Evolutionary conservation across 2,113 vertebrate genomes (phyloP), one percentile per base, ranked within the genome.

Genomic region (Mustela nigripes): DNA sequence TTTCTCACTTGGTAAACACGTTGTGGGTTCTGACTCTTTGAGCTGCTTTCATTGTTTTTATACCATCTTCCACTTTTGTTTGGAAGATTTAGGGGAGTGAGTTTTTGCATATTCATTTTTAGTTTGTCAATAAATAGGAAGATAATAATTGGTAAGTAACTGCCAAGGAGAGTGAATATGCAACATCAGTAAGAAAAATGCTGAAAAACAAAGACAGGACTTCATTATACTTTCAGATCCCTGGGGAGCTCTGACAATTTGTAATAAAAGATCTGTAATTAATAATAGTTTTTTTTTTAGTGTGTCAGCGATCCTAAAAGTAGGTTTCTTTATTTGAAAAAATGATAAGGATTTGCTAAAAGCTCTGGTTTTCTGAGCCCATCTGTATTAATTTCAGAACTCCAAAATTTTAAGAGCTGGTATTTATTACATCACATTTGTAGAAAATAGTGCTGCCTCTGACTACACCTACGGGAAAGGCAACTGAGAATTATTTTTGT

Each of bases 51-150:
- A 42, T 26, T 97, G 48, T 90, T 90, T 92, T 92, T 84, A 67
- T 10, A 69, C 58, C 48, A 33, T 94, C 91, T 89, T 97, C 4
- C 48, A 58, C 82, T 90, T 93, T 63, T 39, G 19, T 81, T 88
- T n/a, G 90, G 81, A 89, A 93, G 18, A 86, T 80, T 60, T 96
- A 69, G 62, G 39, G 8, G 81, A 60, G 36, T 67, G 84, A 60
- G 33, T 62, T 95, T 96, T 95, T 86, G 5, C 11, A 24, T 91
- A 74, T 76, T 96, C 42, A 89, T 63, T 93, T 97, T 94, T 94
- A 83, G 73, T 94, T 96, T 97, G 45, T 95, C 1, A 60, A n/a
- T 92, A 90, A 96, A 65, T 82, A 93, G 39, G 56, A 91, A 97
- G 71, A 73, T 83, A 84, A 80, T 74, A 89, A n/a, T 71, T 86